These are phyloP conservation scores for Pollenia amentaria DNA, from an alignment of 2,888 invertebrate species.

Conservation along the genomic window DNA sequence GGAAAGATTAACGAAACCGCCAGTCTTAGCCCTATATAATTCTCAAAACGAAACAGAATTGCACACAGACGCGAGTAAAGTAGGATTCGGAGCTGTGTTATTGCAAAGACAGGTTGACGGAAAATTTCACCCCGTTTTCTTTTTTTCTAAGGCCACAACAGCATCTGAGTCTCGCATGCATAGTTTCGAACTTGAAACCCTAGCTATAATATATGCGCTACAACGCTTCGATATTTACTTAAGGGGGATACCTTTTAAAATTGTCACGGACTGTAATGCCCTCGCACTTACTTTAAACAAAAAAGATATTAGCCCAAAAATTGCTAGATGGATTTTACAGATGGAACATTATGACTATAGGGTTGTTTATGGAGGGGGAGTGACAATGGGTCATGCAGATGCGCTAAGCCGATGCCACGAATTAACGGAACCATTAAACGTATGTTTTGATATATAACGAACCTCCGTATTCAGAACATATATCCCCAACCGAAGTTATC, in stretches of 20 bases:
- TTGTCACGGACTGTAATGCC: conserved; percentile 59
- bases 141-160: conserved; percentile 60
- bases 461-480: too few relatives aligned
- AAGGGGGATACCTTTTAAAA: conserved; percentile 31
- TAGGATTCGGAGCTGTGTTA: conserved; percentile 25
- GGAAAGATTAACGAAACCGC: conserved; percentile 19
- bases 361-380: conserved; percentile 80
- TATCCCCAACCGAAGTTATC: too few relatives aligned
- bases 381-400: conserved; percentile 33
- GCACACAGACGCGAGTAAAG: conserved; percentile 77
- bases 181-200: conserved; percentile 75
- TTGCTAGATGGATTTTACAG: conserved; percentile 79
- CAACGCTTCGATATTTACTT: conserved; percentile 68
- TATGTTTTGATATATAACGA: too few relatives aligned
- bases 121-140: not conserved
- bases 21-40: conserved; percentile 77
- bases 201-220: conserved; percentile 76
- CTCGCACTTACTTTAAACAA: conserved; percentile 55
- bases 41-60: conserved; percentile 77
- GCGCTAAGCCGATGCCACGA: conserved; percentile 38
- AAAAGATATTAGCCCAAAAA: conserved; percentile 71
- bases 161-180: conserved; percentile 59
- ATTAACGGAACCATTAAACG: too few relatives aligned
- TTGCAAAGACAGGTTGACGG: not conserved
- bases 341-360: conserved; percentile 77